phyloP scores from a whole-genome alignment of 2,888 invertebrate species.

The Catocala sponsa region DNA sequence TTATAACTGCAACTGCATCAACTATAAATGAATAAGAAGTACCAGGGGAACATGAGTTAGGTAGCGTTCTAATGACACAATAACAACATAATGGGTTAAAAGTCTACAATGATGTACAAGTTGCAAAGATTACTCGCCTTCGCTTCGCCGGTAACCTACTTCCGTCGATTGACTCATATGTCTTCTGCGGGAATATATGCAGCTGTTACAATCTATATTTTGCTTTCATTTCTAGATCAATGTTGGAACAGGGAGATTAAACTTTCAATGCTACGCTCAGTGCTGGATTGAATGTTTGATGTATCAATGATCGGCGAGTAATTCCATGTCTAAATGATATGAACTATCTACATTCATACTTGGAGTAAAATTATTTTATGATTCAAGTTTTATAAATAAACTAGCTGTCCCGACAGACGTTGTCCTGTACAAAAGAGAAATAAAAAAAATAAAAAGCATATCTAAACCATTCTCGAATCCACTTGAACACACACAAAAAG shows the following conservation, averaged over 20 bases:
- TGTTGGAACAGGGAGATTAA: conserved; percentile 46
- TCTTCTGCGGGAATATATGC: conserved; percentile 21
- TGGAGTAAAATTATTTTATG: too few relatives aligned
- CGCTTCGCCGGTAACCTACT: conserved; percentile 25
- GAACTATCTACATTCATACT: too few relatives aligned
- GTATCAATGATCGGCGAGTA: not conserved
- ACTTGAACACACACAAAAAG: too few relatives aligned
- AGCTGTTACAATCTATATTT: conserved; percentile 37
- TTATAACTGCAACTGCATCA: too few relatives aligned
- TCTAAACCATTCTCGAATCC: too few relatives aligned
- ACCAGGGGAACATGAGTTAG: conserved; percentile 19
- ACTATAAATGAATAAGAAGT: conserved; percentile 4
- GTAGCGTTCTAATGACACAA: conserved; percentile 19
- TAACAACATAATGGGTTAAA: conserved; percentile 27
- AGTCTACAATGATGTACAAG: conserved; percentile 22
- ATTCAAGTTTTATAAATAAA: too few relatives aligned
- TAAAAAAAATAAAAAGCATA: too few relatives aligned
- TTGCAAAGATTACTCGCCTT: conserved; percentile 14
- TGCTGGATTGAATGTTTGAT: conserved; percentile 7
- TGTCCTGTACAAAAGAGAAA: too few relatives aligned
- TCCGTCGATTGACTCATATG: conserved; percentile 25
- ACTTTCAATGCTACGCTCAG: conserved; percentile 20
- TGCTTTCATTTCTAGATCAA: conserved; percentile 35
- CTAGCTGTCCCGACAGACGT: too few relatives aligned
- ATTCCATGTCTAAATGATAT: too few relatives aligned